A percentile compares a stretch with the other conserved stretches of the same genome.
Conservation (phyloP, 2,113 vertebrate species). For the Bambusicola thoracicus region DNA sequence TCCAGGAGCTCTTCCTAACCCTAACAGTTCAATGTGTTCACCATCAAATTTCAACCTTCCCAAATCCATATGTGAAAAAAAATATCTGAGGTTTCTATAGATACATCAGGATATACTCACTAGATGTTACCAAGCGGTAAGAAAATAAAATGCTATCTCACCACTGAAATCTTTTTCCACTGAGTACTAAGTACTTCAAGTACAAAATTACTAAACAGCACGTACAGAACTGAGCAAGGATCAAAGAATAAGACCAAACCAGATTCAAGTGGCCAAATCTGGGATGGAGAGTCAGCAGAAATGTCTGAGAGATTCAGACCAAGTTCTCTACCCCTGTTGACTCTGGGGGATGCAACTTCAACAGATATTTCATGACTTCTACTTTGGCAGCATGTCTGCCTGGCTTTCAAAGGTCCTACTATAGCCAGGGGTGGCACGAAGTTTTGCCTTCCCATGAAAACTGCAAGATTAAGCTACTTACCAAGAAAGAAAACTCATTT, state of each 20-base stretch:
- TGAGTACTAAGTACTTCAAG: neutral
- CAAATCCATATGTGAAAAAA: neutral
- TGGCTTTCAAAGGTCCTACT: neutral
- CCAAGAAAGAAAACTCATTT: neutral
- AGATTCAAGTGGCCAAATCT: neutral
- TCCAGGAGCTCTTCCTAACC: neutral
- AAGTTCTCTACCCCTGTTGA: neutral
- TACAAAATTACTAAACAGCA: neutral
- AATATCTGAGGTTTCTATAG: neutral
- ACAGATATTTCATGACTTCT: neutral
- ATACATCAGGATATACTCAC: neutral
- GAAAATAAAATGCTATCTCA: neutral
- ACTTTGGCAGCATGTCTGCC: neutral
- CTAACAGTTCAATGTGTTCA: accelerated
- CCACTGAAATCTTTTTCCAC: neutral
- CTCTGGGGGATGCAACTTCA: neutral
- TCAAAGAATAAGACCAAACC: neutral
- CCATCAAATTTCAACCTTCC: neutral
- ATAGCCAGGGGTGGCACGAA: neutral
- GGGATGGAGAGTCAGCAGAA: neutral
- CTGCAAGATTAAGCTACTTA: neutral
- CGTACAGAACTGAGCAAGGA: neutral
- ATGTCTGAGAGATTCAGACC: neutral
- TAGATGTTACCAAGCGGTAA: neutral
- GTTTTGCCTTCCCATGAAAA: neutral